These are phyloP conservation scores for Psophia crepitans DNA, from an alignment of 2,113 vertebrate species.

Conservation along the genomic window DNA sequence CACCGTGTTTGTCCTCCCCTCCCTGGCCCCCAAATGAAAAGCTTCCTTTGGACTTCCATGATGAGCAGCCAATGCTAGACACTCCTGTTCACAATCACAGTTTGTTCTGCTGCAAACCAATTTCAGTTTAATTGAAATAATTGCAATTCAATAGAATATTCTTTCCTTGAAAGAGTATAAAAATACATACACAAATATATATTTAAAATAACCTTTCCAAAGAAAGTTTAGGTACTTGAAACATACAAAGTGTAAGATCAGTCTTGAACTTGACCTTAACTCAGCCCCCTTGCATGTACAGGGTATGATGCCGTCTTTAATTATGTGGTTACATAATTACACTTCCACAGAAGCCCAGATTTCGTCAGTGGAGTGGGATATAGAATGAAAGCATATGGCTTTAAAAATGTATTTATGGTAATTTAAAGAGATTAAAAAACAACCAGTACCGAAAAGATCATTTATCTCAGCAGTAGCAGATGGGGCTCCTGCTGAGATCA, in stretches of 20 bases:
- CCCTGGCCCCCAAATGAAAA: not conserved
- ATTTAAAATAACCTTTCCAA: not conserved
- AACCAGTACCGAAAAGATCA: constrained; percentile 65
- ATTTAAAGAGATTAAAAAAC: constrained; percentile 69
- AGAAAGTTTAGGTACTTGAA: constrained; percentile 19
- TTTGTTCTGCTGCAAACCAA: not conserved
- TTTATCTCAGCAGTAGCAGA: constrained; percentile 69
- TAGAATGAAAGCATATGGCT: constrained; percentile 64
- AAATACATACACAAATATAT: not conserved
- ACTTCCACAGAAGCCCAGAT: constrained; percentile 51
- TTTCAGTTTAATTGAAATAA: not conserved
- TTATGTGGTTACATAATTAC: constrained; percentile 55
- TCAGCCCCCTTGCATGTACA: not conserved
- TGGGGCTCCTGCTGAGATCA: constrained; percentile 64
- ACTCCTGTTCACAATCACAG: not conserved
- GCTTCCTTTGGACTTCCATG: not conserved
- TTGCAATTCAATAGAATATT: not conserved
- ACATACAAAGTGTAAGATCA: constrained; percentile 6
- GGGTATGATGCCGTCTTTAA: constrained; percentile 36
- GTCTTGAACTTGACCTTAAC: constrained; percentile 13
- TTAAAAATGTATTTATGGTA: constrained; percentile 69
- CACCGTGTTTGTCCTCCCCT: too few relatives aligned
- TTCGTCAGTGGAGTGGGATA: constrained; percentile 36
- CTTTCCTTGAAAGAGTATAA: not conserved
- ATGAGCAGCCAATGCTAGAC: not conserved